These are phyloP conservation scores for Ptiloglossa arizonensis DNA, from an alignment of 1,140 invertebrate genomes.

Conservation along the genomic window DNA sequence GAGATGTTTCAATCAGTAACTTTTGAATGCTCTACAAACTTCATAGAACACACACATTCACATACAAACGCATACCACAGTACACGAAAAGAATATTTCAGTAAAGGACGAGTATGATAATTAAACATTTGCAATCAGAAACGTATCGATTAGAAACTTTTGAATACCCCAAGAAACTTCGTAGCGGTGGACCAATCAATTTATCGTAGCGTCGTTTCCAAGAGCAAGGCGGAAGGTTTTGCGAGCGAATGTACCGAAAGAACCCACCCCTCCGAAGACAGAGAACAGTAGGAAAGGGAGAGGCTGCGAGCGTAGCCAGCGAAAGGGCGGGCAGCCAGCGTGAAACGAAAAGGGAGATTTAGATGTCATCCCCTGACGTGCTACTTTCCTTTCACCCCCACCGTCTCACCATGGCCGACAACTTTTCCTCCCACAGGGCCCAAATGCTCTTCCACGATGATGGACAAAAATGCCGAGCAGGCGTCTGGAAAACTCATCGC, in stretches of 20 bases:
- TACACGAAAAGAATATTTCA: too few species aligned
- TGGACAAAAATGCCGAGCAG: slow-evolving; percentile 63
- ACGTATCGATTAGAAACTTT: too few species aligned
- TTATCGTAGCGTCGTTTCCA: neutral
- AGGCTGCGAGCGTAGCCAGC: slow-evolving; percentile 68
- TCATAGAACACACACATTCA: too few species aligned
- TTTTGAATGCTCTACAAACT: too few species aligned
- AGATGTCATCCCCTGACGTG: slow-evolving; percentile 79
- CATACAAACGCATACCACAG: too few species aligned
- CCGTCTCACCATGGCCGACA: neutral
- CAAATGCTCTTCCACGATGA: slow-evolving; percentile 57
- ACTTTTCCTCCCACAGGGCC: slow-evolving; percentile 55
- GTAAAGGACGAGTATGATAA: too few species aligned
- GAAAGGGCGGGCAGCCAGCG: slow-evolving; percentile 79
- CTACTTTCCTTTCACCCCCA: slow-evolving; percentile 64
- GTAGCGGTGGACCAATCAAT: too few species aligned
- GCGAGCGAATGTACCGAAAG: slow-evolving; percentile 49
- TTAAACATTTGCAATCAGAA: too few species aligned
- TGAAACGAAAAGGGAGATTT: slow-evolving; percentile 79
- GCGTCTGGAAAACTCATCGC: slow-evolving; percentile 39
- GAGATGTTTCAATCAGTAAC: too few species aligned
- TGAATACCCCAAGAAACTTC: too few species aligned
- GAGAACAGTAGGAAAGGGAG: slow-evolving; percentile 50
- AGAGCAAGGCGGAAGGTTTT: slow-evolving; percentile 44
- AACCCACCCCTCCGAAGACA: slow-evolving; percentile 58